Evolutionary conservation across 1,140 invertebrate genomes (phyloP), one percentile per base, ranked within the genome.

Genomic region (Riptortus pedestris): DNA sequence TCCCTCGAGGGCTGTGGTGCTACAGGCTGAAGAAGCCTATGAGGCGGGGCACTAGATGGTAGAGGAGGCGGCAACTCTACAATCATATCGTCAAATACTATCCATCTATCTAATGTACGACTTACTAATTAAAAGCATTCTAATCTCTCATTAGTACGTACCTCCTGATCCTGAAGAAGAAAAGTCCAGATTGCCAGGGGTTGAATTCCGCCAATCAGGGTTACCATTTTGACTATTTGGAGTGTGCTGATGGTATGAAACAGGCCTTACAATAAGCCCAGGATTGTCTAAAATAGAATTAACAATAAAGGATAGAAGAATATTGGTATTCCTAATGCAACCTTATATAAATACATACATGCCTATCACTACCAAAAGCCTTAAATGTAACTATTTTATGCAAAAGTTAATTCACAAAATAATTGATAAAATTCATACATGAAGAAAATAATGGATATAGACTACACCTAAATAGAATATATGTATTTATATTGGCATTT

Each of bases 1-100:
- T 72, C 69, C 58, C 68, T 66, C 14, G 31, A 24, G n/a, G n/a
- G n/a, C n/a, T n/a, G n/a, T 14, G 64, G 64, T 24, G 45, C 47
- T 58, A 26, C 52, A 20, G 26, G 48, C 52, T 29, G 62, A 20
- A 65, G 66, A 11, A 26, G 12, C 67, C 67, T 66, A 20, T 67
- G 59, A 2, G 71, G 71, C 24, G 71, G 70, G 1, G 71, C 68
- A 24, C 69, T 65, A 1, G 66, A 55, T 45, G 70, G 68, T 43
- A 72, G 45, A 16, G 71, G 69, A 27, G 71, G 70, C 18, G 70
- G 68, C 18, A 61, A 29, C 63, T 67, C 68, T 64, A 62, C 24
- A 57, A 57, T 57, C 14, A 7, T 7, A 24, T n/a, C 7, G 4
- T 51, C 4, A 51, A 51, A 16, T 4, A 9, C 18, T 7, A 51